Base-by-base conservation (phyloP, 2,888 invertebrate species). In the Xanthia icteritia region DNA sequence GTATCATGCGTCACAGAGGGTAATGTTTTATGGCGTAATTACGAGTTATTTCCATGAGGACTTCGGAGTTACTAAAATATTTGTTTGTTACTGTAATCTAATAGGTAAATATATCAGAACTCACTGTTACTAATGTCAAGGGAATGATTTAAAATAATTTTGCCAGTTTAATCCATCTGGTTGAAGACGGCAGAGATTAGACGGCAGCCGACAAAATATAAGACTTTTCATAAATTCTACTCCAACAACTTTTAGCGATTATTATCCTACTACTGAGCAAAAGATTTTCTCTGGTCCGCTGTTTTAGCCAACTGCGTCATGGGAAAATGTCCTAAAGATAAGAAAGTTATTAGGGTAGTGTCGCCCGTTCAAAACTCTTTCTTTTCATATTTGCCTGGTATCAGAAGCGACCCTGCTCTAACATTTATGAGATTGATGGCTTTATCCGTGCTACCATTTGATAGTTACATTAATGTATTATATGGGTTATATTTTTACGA, bases 341-440 rank as follows among this genome's bases (percentile, higher is more conserved):
- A 85, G 83, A 80, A 80, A 73, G 66, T 82, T 84, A 79, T 82
- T 79, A 84, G 72, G 82, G 77, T 73, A 73, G 61, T 73, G 68
- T 48, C 72, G 60, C 66, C 61, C 71, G 70, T 68, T 70, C 36
- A 48, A 73, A 75, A 77, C 71, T 82, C 79, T 80, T 85, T 78
- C 68, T 63, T 76, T 77, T 85, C 74, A 86, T 81, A 73, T 73
- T 76, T 61, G 69, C 86, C 77, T 86, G 81, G 83, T 83, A 85
- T 76, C 84, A 61, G 54, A 45, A 42, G 31, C 66, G 66, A 73
- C 71, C 76, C 54, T 56, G 61, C 45, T 63, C 79, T 67, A 72
- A 78, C 83, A 76, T 77, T 83, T 85, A 83, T 67, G 63, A 78
- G 86, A 85, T 85, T 80, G 86, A 85, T 83, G 63, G 81, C 68